Conservation (phyloP, 2,888 invertebrate species). For the Eilema depressum region DNA sequence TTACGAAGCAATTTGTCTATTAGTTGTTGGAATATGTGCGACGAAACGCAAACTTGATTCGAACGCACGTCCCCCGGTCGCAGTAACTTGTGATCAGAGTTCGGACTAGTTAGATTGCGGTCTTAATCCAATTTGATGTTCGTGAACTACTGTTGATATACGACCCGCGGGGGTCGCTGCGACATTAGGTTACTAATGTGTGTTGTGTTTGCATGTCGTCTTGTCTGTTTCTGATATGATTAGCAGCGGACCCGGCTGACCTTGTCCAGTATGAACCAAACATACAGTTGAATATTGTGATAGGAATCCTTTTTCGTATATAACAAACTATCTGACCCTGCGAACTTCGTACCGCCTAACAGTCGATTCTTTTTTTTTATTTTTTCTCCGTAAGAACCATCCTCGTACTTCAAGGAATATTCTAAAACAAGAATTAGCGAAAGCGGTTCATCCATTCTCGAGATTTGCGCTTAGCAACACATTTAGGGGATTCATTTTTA, state of each 20-base stretch:
- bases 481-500: too few relatives aligned
- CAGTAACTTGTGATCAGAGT: conserved; percentile 63
- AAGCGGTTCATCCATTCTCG: too few relatives aligned
- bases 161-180: conserved; percentile 45
- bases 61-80: conserved; percentile 45
- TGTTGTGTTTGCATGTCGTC: conserved; percentile 38
- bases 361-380: too few relatives aligned
- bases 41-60: conserved; percentile 39
- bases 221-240: neutral
- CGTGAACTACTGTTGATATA: conserved; percentile 64
- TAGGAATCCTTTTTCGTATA: too few relatives aligned
- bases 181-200: conserved; percentile 48
- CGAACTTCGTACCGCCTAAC: too few relatives aligned
- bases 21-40: conserved; percentile 34
- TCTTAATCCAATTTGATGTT: conserved; percentile 68
- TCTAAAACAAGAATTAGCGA: too few relatives aligned
- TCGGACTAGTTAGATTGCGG: conserved; percentile 66
- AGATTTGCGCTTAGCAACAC: too few relatives aligned
- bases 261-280: neutral
- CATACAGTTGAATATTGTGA: neutral
- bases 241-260: neutral
- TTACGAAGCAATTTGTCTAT: conserved; percentile 27
- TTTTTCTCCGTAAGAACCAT: too few relatives aligned
- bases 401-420: too few relatives aligned
- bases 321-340: too few relatives aligned